These are phyloP conservation scores for Furnarius figulus DNA, from an alignment of 2,113 vertebrate species.

Conservation along the genomic window DNA sequence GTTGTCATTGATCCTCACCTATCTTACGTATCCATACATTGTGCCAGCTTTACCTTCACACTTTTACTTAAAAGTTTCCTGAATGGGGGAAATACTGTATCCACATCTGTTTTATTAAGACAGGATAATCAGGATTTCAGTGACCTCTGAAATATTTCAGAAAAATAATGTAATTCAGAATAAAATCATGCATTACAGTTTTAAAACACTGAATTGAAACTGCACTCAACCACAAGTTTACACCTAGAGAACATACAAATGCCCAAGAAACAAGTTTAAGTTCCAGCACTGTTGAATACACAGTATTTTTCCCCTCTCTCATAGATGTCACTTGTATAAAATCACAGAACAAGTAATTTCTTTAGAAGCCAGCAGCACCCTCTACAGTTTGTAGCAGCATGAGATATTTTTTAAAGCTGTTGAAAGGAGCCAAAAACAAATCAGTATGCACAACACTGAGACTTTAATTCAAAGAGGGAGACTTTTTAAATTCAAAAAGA, in stretches of 20 bases:
- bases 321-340: fast-evolving
- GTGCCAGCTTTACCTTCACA: fast-evolving
- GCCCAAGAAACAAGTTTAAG: background rate
- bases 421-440: background rate
- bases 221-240: background rate
- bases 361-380: background rate
- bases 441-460: background rate
- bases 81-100: background rate
- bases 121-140: background rate
- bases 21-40: background rate
- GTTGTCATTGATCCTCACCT: background rate
- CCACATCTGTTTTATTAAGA: background rate
- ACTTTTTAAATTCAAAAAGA: background rate
- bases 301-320: background rate
- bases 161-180: background rate
- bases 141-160: background rate
- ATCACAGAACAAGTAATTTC: background rate
- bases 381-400: background rate
- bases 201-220: background rate
- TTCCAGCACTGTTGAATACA: background rate
- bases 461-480: background rate
- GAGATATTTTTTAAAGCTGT: background rate
- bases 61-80: fast-evolving
- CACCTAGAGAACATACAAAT: background rate
- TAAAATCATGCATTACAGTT: background rate